These are phyloP conservation scores for Tenthredo notha DNA, from an alignment of 2,888 invertebrate species.

Conservation along the genomic window DNA sequence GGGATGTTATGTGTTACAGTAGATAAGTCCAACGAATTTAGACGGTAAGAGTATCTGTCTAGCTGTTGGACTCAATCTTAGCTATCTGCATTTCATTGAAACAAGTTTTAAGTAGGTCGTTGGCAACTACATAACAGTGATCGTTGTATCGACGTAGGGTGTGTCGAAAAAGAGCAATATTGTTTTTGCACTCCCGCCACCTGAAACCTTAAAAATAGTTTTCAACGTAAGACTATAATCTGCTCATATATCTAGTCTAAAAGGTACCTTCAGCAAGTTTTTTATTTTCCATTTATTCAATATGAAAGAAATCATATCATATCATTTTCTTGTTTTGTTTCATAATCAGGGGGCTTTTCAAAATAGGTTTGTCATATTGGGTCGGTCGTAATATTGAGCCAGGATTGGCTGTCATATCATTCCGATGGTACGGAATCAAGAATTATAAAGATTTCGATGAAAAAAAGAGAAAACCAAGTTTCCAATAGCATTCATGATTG, in stretches of 20 bases:
- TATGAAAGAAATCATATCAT: background rate
- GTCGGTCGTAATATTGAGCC: background rate
- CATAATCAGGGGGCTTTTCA: background rate
- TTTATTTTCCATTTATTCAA: background rate
- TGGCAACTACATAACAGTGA: background rate
- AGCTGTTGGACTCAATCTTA: constrained; percentile 14
- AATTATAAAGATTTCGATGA: background rate
- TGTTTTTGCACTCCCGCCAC: background rate
- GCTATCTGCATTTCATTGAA: constrained; percentile 26
- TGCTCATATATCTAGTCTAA: background rate
- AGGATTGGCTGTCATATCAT: background rate
- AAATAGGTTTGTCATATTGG: background rate
- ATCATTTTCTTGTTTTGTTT: background rate
- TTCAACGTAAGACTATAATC: background rate
- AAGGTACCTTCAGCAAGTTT: background rate
- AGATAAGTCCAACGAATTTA: background rate
- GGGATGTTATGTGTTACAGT: background rate
- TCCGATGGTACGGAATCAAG: background rate
- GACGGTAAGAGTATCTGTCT: constrained; percentile 14
- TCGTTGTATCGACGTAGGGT: background rate
- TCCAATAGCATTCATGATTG: too few species aligned
- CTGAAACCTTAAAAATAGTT: constrained; percentile 3
- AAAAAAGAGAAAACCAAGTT: background rate
- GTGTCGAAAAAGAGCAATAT: background rate
- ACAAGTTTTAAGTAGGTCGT: constrained; percentile 41